Evolutionary conservation across 2,113 vertebrate species (phyloP), one percentile per base, ranked within the genome.

Genomic region (Sylvilagus bachmani): DNA sequence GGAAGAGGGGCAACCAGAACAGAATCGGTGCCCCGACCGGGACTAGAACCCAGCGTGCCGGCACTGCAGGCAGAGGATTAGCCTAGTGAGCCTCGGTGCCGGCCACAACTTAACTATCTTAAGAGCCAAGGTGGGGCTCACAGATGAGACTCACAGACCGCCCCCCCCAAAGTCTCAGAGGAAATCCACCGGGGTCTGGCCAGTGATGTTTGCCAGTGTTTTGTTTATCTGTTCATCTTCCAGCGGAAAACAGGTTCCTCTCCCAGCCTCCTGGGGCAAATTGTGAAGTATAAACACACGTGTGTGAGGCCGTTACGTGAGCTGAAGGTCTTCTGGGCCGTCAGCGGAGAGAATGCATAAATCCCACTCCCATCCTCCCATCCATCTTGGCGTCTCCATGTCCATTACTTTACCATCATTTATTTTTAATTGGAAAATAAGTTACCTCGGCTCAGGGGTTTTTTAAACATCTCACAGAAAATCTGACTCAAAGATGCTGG

Each of bases 401-500:
- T 53, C 82, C 81, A 33, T 24, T 55, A 73, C 86, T 73, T 58
- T 73, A 73, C 22, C n/a, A 78, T 78, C 86, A 78, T 29, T 92
- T 81, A 86, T 55, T 89, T 87, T 86, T 74, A 94, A 91, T 90
- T 69, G 79, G 95, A 85, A 85, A 86, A 81, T 33, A 88, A 67
- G 91, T 74, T 73, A 79, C 69, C 53, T 79, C 51, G 24, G 74
- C 29, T 51, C 73, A 38, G 58, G 86, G 74, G 49, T 86, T 14
- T 87, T 69, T 62, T 14, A 69, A 88, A 74, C 78, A 74, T 73
- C 55, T 90, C 53, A 51, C 24, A 85, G 69, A 82, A 91, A 95
- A 93, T 73, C 36, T 16, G 36, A 88, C 62, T 31, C 12, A 51
- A 55, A 33, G 22, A 86, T 33, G 81, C 14, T 27, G 21, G 53